phyloP scores from a whole-genome alignment of 2,113 vertebrate species.

The Piprites chloris region DNA sequence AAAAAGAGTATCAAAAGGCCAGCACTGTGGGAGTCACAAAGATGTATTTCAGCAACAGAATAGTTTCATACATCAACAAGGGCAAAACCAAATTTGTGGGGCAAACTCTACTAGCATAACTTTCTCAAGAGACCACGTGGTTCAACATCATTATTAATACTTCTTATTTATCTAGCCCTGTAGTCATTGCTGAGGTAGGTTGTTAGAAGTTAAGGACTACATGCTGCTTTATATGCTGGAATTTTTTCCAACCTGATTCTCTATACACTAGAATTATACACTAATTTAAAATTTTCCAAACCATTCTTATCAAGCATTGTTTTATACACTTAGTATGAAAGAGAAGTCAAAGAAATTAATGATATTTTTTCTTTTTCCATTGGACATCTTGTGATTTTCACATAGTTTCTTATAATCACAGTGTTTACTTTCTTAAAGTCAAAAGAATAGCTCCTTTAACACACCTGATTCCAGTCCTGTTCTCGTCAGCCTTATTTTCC shows the following conservation, averaged over 20 bases:
- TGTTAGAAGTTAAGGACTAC: background rate
- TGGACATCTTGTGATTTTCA: background rate
- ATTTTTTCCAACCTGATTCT: background rate
- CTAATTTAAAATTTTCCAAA: background rate
- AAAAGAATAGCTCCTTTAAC: background rate
- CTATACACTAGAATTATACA: background rate
- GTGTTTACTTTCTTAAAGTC: background rate
- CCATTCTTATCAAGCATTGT: background rate
- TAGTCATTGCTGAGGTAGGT: background rate
- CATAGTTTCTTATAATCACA: background rate
- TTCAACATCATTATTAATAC: background rate
- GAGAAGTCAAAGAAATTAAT: background rate
- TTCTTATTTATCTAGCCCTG: background rate
- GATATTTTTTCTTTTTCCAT: background rate
- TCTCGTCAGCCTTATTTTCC: background rate
- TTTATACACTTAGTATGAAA: background rate
- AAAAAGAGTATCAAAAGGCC: background rate
- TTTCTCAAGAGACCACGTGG: background rate
- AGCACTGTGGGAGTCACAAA: background rate
- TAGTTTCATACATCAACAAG: background rate
- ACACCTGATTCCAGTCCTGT: background rate
- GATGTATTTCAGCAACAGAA: background rate
- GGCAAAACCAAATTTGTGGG: background rate
- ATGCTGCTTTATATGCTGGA: background rate
- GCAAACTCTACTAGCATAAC: background rate